Evolutionary conservation across 2,888 invertebrate genomes (phyloP).

Genomic region (Alcis repandata): DNA sequence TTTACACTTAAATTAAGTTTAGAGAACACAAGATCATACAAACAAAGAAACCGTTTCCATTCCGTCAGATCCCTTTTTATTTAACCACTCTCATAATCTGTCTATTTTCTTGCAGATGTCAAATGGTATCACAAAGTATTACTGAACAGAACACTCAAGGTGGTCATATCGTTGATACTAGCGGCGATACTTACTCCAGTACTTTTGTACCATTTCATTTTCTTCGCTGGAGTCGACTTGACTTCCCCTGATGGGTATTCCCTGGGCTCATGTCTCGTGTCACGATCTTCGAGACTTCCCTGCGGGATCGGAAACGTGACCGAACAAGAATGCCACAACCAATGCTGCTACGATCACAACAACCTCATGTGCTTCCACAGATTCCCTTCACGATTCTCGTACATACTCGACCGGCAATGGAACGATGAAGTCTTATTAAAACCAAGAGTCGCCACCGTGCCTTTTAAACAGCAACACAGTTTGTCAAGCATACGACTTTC

Average conservation of each 20-base stretch:
- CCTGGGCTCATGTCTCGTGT: conserved; percentile 72
- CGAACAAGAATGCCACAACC: conserved; percentile 69
- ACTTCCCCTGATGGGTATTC: conserved; percentile 74
- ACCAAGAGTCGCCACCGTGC: conserved; percentile 68
- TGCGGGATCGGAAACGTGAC: conserved; percentile 71
- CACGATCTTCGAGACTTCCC: conserved; percentile 63
- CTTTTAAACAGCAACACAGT: conserved; percentile 65
- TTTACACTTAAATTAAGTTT: too few species aligned
- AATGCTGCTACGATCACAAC: conserved; percentile 83
- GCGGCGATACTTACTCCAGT: conserved; percentile 64
- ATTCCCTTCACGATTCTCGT: conserved; percentile 83
- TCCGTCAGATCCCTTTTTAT: too few species aligned
- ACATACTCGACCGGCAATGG: conserved; percentile 70
- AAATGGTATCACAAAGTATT: conserved; percentile 76
- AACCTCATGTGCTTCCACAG: conserved; percentile 82
- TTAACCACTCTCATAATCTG: too few species aligned
- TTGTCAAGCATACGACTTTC: conserved; percentile 63
- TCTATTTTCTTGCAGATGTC: conserved; percentile 66
- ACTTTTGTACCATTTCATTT: conserved; percentile 69
- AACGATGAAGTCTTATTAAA: conserved; percentile 63
- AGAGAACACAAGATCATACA: too few species aligned
- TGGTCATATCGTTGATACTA: conserved; percentile 58
- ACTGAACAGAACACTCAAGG: conserved; percentile 71
- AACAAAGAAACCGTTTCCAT: too few species aligned
- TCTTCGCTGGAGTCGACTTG: conserved; percentile 58